Base-by-base conservation (phyloP, 2,797 vertebrate species). In the Scleropages formosus region DNA sequence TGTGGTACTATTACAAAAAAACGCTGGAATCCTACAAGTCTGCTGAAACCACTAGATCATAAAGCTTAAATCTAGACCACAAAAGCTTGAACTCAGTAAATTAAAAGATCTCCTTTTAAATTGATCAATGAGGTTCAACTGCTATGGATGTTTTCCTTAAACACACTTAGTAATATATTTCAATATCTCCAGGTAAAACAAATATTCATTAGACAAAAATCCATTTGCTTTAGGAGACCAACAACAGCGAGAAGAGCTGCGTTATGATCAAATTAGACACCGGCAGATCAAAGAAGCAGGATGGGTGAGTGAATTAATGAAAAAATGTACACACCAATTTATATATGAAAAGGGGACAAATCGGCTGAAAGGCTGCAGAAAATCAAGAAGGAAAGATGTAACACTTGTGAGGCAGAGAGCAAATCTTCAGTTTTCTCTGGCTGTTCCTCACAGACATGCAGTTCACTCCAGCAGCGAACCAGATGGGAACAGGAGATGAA, bases 401-500 rank as follows among this genome's bases (percentile, higher is more conserved):
- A 1, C 6, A 44, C 31, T 64, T 66, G 66, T 18, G 39, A 68
- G 66, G 66, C 46, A 3, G 66, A 68, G 10, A 9, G 39, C 22
- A 12, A 2, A 20, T 15, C 12, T 18, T 26, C 49, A 16, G 18
- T 46, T 53, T 13, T 26, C 47, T 53, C 47, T 24, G 22, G 67
- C 47, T 7, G n/a, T 24, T 47, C 49, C 73, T 18, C 44, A 70
- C 62, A 10, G 27, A 65, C n/a, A 51, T n/a, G 8, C 63, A 20
- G 16, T 20, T 22, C 22, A 20, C 24, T n/a, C 39, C 8, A 1
- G 11, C 44, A 67, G 62, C 24, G 62, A 71, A 74, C 39, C 77
- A 83, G 80, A 83, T 78, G 77, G 76, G 78, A 75, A n/a, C 60
- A 73, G 62, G 68, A 73, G 78, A 83, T 79, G 73, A 84, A 81